These are phyloP conservation scores for Leptocoma aspasia DNA, from an alignment of 2,113 vertebrate genomes.

Conservation along the genomic window DNA sequence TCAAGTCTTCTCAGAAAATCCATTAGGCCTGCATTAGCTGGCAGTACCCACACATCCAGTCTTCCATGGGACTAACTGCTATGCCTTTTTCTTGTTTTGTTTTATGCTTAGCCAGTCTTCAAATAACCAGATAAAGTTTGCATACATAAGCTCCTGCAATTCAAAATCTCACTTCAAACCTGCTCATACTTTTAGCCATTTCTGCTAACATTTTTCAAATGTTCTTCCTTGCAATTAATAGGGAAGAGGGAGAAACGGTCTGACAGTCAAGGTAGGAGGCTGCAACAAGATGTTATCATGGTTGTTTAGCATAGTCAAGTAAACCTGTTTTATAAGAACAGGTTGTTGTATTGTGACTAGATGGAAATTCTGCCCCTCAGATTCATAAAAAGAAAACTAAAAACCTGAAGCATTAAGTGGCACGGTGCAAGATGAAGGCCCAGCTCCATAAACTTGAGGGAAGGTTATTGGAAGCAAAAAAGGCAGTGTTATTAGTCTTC, in stretches of 20 bases:
- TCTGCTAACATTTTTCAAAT: not conserved
- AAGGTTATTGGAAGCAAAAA: not conserved
- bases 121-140: not conserved
- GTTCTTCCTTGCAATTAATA: not conserved
- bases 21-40: not conserved
- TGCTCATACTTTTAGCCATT: not conserved
- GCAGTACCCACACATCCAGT: not conserved
- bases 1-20: not conserved
- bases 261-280: not conserved
- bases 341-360: not conserved
- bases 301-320: not conserved
- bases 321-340: not conserved
- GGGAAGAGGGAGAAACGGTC: fast-evolving
- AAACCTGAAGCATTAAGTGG: not conserved
- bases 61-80: not conserved
- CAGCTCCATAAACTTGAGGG: not conserved
- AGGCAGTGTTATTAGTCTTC: not conserved
- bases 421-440: not conserved
- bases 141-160: not conserved
- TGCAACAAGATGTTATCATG: not conserved
- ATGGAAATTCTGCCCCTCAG: not conserved
- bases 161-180: not conserved
- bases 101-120: not conserved
- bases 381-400: not conserved
- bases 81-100: not conserved